These are phyloP conservation scores for Platycheirus rosarum DNA, from an alignment of 2,888 invertebrate genomes.

Conservation along the genomic window DNA sequence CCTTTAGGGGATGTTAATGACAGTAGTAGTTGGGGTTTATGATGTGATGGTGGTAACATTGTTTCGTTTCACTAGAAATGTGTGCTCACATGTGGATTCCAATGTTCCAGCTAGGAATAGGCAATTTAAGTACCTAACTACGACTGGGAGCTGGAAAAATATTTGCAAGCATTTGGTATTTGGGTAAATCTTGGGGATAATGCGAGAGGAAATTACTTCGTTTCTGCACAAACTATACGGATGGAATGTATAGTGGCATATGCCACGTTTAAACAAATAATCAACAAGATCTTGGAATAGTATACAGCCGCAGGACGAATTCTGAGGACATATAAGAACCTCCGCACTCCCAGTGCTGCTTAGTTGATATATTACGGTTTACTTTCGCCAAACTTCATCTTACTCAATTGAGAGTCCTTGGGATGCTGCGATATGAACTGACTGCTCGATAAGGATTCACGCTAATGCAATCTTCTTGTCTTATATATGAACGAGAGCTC, in stretches of 20 bases:
- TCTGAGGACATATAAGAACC: background rate
- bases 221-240: constrained; percentile 45
- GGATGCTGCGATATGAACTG: constrained; percentile 3
- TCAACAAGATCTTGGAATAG: constrained; percentile 58
- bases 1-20: constrained; percentile 71
- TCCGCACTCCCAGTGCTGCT: constrained; percentile 3
- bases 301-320: constrained; percentile 59
- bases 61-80: constrained; percentile 52
- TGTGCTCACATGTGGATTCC: constrained; percentile 22
- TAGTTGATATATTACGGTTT: constrained; percentile 58
- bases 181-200: constrained; percentile 55
- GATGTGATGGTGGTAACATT: constrained; percentile 63
- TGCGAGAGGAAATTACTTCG: constrained; percentile 68
- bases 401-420: constrained; percentile 26
- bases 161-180: constrained; percentile 64
- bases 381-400: constrained; percentile 53
- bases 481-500: constrained; percentile 41
- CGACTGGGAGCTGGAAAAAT: constrained; percentile 51
- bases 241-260: background rate
- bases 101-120: background rate
- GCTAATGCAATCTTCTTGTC: constrained; percentile 67
- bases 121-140: constrained; percentile 5
- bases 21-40: constrained; percentile 51
- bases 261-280: constrained; percentile 56
- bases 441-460: constrained; percentile 48